Percentiles rank a stretch among this genome's conserved stretches.
Evolutionary conservation across 2,888 invertebrate species (phyloP).

Genomic region (Pedicia rivosa): DNA sequence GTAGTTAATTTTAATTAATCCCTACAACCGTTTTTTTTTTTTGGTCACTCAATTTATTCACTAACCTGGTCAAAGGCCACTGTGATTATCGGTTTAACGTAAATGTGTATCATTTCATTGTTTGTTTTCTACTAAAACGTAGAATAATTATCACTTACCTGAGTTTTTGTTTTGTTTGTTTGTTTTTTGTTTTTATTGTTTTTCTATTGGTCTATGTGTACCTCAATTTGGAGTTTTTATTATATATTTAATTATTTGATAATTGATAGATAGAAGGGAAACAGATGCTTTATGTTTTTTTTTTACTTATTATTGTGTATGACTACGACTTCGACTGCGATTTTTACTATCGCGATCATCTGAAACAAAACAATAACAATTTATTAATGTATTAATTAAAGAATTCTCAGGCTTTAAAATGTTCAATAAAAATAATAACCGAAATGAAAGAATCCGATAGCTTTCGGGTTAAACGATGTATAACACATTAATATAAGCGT

Average conservation of each 20-base stretch:
- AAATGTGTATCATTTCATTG: neutral
- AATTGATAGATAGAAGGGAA: no score
- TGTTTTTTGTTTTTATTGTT: no score
- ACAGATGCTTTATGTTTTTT: no score
- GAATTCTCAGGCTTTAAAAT: neutral
- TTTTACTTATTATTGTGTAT: neutral
- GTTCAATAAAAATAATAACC: no score
- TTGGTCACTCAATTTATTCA: no score
- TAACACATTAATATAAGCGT: no score
- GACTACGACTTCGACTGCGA: constrained; percentile 25
- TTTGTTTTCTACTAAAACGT: neutral
- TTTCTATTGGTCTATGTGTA: constrained; percentile 12
- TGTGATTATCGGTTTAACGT: no score
- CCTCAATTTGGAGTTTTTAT: constrained; percentile 10
- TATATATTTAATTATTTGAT: neutral
- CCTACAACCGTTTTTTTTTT: no score
- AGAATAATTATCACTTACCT: constrained; percentile 13
- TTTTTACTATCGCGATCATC: constrained; percentile 6
- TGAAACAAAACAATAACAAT: constrained; percentile 1
- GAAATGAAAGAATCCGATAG: no score
- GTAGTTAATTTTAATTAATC: no score
- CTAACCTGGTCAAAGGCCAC: no score
- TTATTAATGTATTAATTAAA: neutral
- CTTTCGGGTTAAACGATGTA: no score
- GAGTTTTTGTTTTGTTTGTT: constrained; percentile 11